These are phyloP conservation scores for Dryobates pubescens DNA, from an alignment of 2,797 vertebrate species.

Conservation along the genomic window DNA sequence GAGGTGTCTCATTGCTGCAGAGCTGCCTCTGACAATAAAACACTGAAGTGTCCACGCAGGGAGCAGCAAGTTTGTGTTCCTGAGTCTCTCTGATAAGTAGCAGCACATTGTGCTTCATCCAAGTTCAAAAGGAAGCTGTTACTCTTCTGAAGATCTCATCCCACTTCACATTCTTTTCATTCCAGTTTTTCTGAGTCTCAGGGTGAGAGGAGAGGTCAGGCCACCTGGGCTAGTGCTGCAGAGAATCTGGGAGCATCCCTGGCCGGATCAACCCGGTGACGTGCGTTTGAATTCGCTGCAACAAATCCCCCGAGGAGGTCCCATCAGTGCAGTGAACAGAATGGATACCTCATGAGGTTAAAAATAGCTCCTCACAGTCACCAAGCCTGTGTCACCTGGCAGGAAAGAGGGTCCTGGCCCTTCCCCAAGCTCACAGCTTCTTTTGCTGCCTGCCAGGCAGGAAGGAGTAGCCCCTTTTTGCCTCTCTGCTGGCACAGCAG, in stretches of 20 bases:
- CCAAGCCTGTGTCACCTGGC: neutral
- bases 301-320: neutral
- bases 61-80: neutral
- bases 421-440: neutral
- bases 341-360: neutral
- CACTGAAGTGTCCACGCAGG: neutral
- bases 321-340: neutral
- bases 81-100: neutral
- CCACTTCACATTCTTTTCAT: neutral
- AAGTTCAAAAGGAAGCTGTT: neutral
- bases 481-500: neutral
- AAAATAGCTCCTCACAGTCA: neutral
- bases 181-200: neutral
- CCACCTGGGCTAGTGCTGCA: neutral
- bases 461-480: neutral
- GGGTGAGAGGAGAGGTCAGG: neutral
- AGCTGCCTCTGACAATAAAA: neutral
- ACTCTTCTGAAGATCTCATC: neutral
- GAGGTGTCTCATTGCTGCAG: constrained; percentile 7
- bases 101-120: neutral
- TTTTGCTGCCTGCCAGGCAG: neutral
- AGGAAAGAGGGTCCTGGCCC: neutral
- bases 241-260: neutral
- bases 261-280: neutral
- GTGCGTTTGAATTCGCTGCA: neutral